Evolutionary conservation across 2,797 vertebrate genomes (phyloP).

Genomic region (Chelidonichthys spinosus): DNA sequence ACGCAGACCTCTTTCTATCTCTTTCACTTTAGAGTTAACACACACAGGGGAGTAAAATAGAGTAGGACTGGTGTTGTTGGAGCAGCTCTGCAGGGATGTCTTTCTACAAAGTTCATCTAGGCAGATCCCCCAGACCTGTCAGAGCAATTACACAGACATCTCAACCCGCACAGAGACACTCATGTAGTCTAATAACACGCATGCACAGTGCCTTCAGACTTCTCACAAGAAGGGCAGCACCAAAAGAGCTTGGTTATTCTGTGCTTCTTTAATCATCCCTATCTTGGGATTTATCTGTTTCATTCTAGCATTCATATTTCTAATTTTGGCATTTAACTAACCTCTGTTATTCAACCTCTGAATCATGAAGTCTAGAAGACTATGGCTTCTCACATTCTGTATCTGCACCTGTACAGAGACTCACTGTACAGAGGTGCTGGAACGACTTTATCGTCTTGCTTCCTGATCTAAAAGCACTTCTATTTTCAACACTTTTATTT

Average conservation of each 20-base stretch:
- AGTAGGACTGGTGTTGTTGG: neutral
- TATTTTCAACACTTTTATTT: neutral
- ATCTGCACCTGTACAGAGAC: neutral
- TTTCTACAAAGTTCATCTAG: slow-evolving; percentile 30
- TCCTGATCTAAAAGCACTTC: slow-evolving; percentile 28
- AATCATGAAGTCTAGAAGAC: neutral
- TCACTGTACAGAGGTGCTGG: neutral
- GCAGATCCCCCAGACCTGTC: slow-evolving; percentile 59
- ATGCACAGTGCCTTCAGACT: neutral
- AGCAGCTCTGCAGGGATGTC: slow-evolving; percentile 41
- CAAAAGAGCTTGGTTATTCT: neutral
- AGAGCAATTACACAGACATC: slow-evolving; percentile 44
- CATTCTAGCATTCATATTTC: neutral
- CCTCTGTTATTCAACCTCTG: neutral
- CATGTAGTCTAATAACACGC: neutral
- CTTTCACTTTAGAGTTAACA: slow-evolving; percentile 15
- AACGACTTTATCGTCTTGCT: slow-evolving; percentile 20
- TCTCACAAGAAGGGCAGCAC: slow-evolving; percentile 3
- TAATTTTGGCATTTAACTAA: neutral
- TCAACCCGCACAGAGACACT: neutral
- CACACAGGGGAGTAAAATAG: neutral
- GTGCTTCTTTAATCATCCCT: neutral
- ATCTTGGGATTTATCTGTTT: neutral
- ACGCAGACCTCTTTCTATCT: slow-evolving; percentile 42
- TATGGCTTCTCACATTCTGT: neutral